phyloP scores from a whole-genome alignment of 2,888 invertebrate genomes.

The Drosophila kanekoi region DNA sequence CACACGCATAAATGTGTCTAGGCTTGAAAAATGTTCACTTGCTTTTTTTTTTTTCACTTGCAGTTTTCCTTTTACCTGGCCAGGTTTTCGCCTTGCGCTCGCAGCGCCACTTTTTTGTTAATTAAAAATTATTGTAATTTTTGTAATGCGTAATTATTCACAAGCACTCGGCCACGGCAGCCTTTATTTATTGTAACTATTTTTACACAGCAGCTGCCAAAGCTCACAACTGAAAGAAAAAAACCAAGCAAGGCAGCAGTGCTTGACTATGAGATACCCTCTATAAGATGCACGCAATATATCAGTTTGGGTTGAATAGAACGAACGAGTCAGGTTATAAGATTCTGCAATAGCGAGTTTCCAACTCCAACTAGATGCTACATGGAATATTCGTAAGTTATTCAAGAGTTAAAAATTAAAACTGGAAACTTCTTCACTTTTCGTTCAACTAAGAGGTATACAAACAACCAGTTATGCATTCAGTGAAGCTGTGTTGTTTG shows the following conservation, averaged over 20 bases:
- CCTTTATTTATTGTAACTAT: conserved; percentile 62
- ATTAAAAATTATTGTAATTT: conserved; percentile 79
- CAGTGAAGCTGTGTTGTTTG: too few species aligned
- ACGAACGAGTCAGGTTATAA: too few species aligned
- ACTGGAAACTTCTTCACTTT: too few species aligned
- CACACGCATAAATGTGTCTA: conserved; percentile 8
- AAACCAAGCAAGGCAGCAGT: not conserved
- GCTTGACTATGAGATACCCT: conserved; percentile 3
- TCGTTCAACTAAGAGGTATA: too few species aligned
- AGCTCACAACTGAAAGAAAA: conserved; percentile 20
- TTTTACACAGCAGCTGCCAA: conserved; percentile 24
- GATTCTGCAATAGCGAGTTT: too few species aligned
- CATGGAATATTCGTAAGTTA: too few species aligned
- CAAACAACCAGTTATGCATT: too few species aligned
- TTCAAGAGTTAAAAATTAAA: too few species aligned
- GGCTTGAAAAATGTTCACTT: conserved; percentile 23
- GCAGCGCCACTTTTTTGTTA: conserved; percentile 57
- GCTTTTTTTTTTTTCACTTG: conserved; percentile 31
- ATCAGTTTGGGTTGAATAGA: too few species aligned
- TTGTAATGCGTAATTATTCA: conserved; percentile 71
- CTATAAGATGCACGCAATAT: too few species aligned
- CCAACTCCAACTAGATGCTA: too few species aligned
- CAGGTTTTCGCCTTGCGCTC: conserved; percentile 22
- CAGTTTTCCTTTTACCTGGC: conserved; percentile 33
- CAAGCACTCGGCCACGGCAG: conserved; percentile 39